Percentiles rank a stretch among this genome's conserved stretches.
These are phyloP conservation scores for Ephestia elutella DNA, from an alignment of 1,140 invertebrate species.

Conservation along the genomic window DNA sequence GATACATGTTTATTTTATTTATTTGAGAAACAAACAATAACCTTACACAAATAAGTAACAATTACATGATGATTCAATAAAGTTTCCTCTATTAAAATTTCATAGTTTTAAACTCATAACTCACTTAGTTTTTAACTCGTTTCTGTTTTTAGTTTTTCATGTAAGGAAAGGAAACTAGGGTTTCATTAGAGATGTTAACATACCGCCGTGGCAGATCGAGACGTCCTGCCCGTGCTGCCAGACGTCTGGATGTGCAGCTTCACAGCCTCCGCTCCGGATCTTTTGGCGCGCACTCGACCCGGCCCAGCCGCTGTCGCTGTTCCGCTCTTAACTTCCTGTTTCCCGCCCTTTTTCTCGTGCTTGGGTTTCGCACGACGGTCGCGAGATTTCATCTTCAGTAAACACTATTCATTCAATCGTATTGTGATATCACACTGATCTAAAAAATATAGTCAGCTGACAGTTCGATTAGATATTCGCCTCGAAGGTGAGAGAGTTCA, in stretches of 20 bases:
- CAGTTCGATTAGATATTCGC: slow-evolving; percentile 58
- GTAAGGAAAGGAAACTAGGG: no score
- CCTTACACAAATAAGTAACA: no score
- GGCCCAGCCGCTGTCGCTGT: slow-evolving; percentile 16
- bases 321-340: slow-evolving; percentile 23
- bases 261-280: slow-evolving; percentile 63
- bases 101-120: no score
- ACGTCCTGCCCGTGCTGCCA: slow-evolving; percentile 54
- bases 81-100: no score
- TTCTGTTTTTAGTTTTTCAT: no score
- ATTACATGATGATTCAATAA: no score
- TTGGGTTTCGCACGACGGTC: slow-evolving; percentile 36
- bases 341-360: slow-evolving; percentile 26
- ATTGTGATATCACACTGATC: slow-evolving; percentile 15
- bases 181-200: slow-evolving; percentile 11
- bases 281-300: slow-evolving; percentile 31
- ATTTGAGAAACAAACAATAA: no score
- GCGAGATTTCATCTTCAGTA: slow-evolving; percentile 51
- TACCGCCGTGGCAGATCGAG: slow-evolving; percentile 63
- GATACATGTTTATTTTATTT: no score
- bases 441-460: slow-evolving; percentile 7
- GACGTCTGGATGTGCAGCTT: slow-evolving; percentile 56
- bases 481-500: slow-evolving; percentile 46
- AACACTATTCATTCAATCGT: slow-evolving; percentile 14
- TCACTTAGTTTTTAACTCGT: no score